Base-by-base conservation (phyloP, 37 sponge, comb jelly and placozoan genomes). In the Axinella damicornis region DNA sequence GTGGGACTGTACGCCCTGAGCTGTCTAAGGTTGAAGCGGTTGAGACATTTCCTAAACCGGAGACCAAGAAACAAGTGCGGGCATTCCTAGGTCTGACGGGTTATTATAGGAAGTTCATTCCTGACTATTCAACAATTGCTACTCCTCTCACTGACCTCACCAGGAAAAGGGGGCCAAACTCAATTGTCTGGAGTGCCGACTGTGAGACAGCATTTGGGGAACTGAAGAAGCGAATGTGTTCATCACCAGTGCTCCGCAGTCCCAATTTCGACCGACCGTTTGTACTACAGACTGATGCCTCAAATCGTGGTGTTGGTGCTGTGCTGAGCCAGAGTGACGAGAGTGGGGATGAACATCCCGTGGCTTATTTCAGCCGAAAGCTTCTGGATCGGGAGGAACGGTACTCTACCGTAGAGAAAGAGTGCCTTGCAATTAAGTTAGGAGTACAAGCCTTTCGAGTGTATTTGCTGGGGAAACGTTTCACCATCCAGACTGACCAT, bases 61-160 rank as follows among this genome's bases (percentile, higher is more conserved):
- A 41, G 30, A 74, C 78, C 20, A 89, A 85, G 91, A 89, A 66
- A 34, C 65, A 90, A 37, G 66, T 85, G 4, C 35, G 94, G 22
- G 81, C 86, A 35, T 93, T 93, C 37, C 80, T 89, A 31, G 91
- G 94, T 0, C 58, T 93, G 22, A 76, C 75, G 0, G 90, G 91
- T 12, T 93, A 93, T 53, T 89, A 93, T 62, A 30, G 82, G 57
- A 64, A 66, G 55, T 89, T 89, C 37, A 89, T 89, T n/a, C 84
- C 89, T 5, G 31, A 77, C 18, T 92, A 76, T 40, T 69, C 87
- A 21, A 53, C 69, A 1, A 40, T 81, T 36, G 86, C 76, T 14
- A 69, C 73, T 1, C 76, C 46, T 9, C 46, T 46, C 4, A 46
- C 46, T 12, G 46, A 46, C 9, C 46, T 46, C 46, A 46, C 46